These are phyloP conservation scores for Rana temporaria DNA, from an alignment of 2,113 vertebrate species.

Conservation along the genomic window DNA sequence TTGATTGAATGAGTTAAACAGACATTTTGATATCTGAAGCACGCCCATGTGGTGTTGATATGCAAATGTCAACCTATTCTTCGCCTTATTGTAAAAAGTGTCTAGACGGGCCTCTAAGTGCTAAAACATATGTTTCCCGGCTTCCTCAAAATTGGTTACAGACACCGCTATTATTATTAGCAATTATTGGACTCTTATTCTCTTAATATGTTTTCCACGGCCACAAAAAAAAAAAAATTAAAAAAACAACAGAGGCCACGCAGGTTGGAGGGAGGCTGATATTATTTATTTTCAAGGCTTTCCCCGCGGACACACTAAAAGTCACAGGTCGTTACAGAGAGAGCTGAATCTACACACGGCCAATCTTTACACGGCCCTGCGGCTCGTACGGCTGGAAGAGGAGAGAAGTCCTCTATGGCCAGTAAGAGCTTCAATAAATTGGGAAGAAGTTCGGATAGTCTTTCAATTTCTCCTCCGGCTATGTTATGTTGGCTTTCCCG, in stretches of 20 bases:
- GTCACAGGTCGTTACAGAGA: constrained; percentile 20
- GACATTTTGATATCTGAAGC: constrained; percentile 11
- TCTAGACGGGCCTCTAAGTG: constrained; percentile 46
- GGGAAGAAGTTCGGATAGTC: background rate
- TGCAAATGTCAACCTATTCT: constrained; percentile 36
- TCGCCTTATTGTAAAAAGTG: constrained; percentile 35
- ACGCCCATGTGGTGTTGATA: constrained; percentile 53
- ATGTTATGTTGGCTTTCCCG: no score
- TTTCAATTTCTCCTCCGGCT: background rate
- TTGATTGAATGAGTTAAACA: constrained; percentile 7
- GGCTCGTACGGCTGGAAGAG: background rate
- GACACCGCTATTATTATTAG: constrained; percentile 44
- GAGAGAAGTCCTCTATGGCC: background rate
- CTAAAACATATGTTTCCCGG: constrained; percentile 40
- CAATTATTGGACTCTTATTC: constrained; percentile 41
- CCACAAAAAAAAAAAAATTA: background rate
- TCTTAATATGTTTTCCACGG: constrained; percentile 42
- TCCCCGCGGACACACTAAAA: constrained; percentile 16
- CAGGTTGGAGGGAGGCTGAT: constrained; percentile 9
- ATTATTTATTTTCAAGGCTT: constrained; percentile 21
- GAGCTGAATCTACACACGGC: background rate
- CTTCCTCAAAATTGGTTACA: constrained; percentile 46
- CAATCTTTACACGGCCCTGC: background rate
- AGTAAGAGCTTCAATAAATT: background rate
- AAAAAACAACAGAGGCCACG: background rate